Percentiles rank a stretch among this genome's conserved stretches.
Evolutionary conservation across 1,140 invertebrate genomes (phyloP).

Genomic region (Carposina sasakii): DNA sequence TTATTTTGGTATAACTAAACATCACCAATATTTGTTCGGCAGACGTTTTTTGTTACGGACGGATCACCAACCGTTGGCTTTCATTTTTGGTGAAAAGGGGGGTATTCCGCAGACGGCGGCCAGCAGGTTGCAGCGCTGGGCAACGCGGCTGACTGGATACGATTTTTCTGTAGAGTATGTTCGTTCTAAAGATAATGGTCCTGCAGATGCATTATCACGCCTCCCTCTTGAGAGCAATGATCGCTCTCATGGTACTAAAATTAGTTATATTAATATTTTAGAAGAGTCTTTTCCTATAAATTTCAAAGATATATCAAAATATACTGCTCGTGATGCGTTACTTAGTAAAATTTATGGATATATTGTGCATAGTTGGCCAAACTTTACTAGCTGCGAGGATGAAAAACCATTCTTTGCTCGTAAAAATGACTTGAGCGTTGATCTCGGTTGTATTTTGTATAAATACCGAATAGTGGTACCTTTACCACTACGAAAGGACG

Average conservation of each 20-base stretch:
- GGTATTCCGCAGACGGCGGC: background rate
- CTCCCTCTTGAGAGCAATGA: no score
- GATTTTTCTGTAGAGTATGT: slow-evolving; percentile 1
- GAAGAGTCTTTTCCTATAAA: no score
- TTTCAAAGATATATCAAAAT: no score
- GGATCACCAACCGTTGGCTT: background rate
- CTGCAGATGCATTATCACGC: background rate
- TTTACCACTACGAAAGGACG: background rate
- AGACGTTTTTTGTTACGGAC: background rate
- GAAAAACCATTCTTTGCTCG: slow-evolving; percentile 1
- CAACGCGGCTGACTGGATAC: background rate
- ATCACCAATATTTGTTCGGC: background rate
- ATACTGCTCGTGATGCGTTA: no score
- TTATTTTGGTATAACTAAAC: background rate
- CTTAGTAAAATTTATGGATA: no score
- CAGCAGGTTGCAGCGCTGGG: background rate
- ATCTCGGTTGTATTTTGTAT: slow-evolving; percentile 5
- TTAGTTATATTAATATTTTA: no score
- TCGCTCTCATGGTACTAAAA: no score
- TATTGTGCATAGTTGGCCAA: no score
- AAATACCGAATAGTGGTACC: background rate
- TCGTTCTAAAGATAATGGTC: no score
- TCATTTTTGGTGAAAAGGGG: background rate
- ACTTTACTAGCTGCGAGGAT: no score
- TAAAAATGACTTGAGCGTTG: slow-evolving; percentile 5